A percentile compares a stretch with the other conserved stretches of the same genome.
These are phyloP conservation scores for Archips xylosteana DNA, from an alignment of 2,888 invertebrate genomes.

Conservation along the genomic window DNA sequence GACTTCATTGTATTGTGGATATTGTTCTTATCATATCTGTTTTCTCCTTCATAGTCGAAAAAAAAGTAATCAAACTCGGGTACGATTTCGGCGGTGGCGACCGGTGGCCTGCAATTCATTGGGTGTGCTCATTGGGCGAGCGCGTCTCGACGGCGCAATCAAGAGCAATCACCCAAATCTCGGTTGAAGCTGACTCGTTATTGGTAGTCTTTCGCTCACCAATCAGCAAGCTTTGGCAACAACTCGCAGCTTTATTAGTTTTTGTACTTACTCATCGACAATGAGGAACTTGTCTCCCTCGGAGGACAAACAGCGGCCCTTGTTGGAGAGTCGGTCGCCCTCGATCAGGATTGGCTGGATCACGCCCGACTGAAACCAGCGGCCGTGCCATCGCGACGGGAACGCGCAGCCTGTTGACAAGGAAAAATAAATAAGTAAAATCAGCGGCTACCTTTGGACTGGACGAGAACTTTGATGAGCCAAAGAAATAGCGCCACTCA, in stretches of 20 bases:
- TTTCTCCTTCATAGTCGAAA: too few relatives aligned
- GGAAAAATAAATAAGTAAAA: conserved; percentile 9
- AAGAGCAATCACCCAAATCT: too few relatives aligned
- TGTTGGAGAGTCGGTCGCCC: conserved; percentile 92
- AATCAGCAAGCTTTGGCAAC: not conserved
- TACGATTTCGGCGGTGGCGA: too few relatives aligned
- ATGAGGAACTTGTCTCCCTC: conserved; percentile 96
- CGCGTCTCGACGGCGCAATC: too few relatives aligned
- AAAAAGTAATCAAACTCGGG: too few relatives aligned
- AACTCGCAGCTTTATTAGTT: not conserved
- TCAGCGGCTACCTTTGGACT: not conserved
- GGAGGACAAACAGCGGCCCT: conserved; percentile 93
- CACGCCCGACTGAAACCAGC: conserved; percentile 96
- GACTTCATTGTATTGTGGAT: too few relatives aligned
- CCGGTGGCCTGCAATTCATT: too few relatives aligned
- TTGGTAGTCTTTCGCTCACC: not conserved
- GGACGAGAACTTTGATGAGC: too few relatives aligned
- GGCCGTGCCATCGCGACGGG: conserved; percentile 94
- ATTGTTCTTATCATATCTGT: too few relatives aligned
- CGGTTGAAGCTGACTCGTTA: too few relatives aligned
- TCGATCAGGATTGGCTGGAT: conserved; percentile 94
- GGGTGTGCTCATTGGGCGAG: too few relatives aligned
- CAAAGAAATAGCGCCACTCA: too few relatives aligned
- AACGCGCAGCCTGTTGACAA: conserved; percentile 90
- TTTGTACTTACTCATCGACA: conserved; percentile 93